Evolutionary conservation across 2,113 vertebrate species (phyloP).

Genomic region (Sisor rabdophorus): DNA sequence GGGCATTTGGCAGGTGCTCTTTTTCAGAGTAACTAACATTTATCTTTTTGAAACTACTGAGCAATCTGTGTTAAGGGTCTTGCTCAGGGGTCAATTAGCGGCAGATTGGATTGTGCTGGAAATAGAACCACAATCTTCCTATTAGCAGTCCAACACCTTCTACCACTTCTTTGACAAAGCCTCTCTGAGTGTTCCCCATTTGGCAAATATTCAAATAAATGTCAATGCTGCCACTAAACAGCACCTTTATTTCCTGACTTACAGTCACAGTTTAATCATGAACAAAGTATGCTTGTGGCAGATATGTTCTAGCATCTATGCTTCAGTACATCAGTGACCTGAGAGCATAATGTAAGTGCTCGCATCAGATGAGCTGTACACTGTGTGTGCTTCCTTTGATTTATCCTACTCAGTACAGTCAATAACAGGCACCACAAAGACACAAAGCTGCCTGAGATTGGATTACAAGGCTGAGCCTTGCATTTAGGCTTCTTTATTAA

Average conservation of each 20-base stretch:
- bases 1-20: too few species aligned
- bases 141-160: too few species aligned
- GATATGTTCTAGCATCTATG: constrained; percentile 36
- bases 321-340: constrained; percentile 53
- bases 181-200: constrained; percentile 48
- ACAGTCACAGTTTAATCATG: constrained; percentile 12
- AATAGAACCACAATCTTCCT: too few species aligned
- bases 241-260: constrained; percentile 42
- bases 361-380: constrained; percentile 51
- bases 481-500: constrained; percentile 56
- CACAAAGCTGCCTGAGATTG: constrained; percentile 57
- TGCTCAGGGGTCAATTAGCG: too few species aligned
- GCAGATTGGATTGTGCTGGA: too few species aligned
- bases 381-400: constrained; percentile 56
- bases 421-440: constrained; percentile 64
- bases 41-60: too few species aligned
- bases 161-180: background rate
- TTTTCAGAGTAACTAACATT: too few species aligned
- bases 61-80: too few species aligned
- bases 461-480: constrained; percentile 46
- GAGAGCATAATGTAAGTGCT: constrained; percentile 57
- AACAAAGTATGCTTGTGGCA: constrained; percentile 16
- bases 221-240: constrained; percentile 57
- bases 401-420: constrained; percentile 66
- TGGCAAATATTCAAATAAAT: constrained; percentile 56